Evolutionary conservation across 2,113 vertebrate species (phyloP).

Genomic region (Mugil cephalus): DNA sequence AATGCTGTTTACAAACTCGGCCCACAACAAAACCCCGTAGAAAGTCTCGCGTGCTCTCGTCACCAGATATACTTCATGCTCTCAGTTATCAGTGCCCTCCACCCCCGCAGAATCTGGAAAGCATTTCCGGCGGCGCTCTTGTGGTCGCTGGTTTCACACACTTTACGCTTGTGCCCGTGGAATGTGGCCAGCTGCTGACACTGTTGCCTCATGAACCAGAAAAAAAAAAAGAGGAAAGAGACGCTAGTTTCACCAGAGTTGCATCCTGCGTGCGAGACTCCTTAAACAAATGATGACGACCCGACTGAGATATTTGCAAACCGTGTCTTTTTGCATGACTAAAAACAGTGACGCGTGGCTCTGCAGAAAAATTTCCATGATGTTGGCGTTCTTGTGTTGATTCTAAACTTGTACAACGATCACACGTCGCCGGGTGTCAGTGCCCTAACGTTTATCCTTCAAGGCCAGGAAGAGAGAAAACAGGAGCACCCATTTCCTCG

Average conservation of each 20-base stretch:
- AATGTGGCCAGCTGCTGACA: conserved; percentile 39
- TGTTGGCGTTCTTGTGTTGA: no score
- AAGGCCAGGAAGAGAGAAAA: conserved; percentile 42
- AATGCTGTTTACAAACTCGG: neutral
- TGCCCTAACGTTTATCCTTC: no score
- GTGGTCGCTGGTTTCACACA: conserved; percentile 18
- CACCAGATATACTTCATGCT: neutral
- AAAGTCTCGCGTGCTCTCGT: conserved; percentile 6
- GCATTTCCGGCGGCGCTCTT: conserved; percentile 36
- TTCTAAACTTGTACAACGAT: no score
- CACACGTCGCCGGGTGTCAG: no score
- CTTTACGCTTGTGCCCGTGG: conserved; percentile 31
- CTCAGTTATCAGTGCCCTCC: neutral
- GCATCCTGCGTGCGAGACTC: conserved; percentile 21
- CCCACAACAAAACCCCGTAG: neutral
- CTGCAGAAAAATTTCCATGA: no score
- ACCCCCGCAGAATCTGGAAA: conserved; percentile 32
- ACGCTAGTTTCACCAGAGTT: conserved; percentile 10
- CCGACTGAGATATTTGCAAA: neutral
- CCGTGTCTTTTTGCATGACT: neutral
- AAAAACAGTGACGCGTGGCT: no score
- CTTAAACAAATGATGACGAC: neutral
- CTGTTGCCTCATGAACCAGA: conserved; percentile 8
- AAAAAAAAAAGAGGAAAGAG: neutral
- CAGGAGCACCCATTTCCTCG: conserved; percentile 77